Evolutionary conservation across 2,797 vertebrate species (phyloP).

Genomic region (Cossypha caffra): DNA sequence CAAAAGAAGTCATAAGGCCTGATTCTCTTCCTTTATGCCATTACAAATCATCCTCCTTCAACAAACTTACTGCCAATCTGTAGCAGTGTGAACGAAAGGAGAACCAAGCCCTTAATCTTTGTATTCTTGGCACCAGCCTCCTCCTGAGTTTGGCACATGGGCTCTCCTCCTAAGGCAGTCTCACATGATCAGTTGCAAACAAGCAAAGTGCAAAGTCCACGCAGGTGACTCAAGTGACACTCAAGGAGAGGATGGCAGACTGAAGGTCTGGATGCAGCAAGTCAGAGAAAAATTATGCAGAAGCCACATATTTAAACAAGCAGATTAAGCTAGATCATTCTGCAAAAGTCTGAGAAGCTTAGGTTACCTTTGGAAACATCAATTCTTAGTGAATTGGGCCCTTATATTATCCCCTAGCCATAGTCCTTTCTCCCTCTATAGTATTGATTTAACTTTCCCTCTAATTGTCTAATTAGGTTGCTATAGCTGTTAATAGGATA

Average conservation of each 20-base stretch:
- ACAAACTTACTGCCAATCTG: background rate
- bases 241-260: background rate
- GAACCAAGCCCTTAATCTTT: background rate
- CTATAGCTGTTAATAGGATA: constrained; percentile 79
- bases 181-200: background rate
- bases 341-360: constrained; percentile 11
- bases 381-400: constrained; percentile 82
- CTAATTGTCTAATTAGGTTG: constrained; percentile 83
- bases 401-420: constrained; percentile 51
- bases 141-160: background rate
- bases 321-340: background rate
- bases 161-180: background rate
- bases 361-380: constrained; percentile 29
- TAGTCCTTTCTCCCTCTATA: constrained; percentile 51
- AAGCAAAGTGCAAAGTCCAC: background rate
- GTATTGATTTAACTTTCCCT: constrained; percentile 80
- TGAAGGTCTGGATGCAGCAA: background rate
- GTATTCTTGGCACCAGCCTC: background rate
- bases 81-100: background rate
- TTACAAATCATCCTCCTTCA: background rate
- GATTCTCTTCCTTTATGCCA: background rate
- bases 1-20: background rate
- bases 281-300: background rate
- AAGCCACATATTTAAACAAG: background rate
- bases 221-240: background rate